These are phyloP conservation scores for Amphiprion ocellaris DNA, from an alignment of 2,113 vertebrate species.

Conservation along the genomic window DNA sequence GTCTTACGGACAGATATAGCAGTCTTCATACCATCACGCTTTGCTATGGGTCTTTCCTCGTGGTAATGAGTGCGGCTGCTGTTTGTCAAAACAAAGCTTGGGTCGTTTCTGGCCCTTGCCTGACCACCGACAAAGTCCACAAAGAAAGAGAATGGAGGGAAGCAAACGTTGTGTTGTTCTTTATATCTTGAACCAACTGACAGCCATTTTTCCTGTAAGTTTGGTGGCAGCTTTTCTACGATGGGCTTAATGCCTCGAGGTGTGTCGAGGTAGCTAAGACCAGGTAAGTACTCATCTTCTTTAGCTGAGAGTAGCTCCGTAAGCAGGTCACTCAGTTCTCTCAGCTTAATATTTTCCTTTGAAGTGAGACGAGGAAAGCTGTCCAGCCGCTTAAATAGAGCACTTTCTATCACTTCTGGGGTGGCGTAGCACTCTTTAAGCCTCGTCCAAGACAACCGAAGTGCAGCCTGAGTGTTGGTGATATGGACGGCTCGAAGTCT, in stretches of 20 bases:
- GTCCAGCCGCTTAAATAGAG: too few relatives aligned
- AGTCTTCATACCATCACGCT: not conserved
- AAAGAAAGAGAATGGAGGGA: constrained; percentile 15
- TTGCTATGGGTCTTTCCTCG: not conserved
- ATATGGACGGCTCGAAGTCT: constrained; percentile 33
- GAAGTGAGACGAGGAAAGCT: too few relatives aligned
- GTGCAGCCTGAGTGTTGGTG: constrained; percentile 19
- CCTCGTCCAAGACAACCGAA: constrained; percentile 5
- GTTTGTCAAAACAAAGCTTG: constrained; percentile 6
- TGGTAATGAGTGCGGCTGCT: not conserved
- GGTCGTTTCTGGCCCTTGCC: constrained; percentile 39
- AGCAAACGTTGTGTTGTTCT: not conserved
- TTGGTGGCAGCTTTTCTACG: not conserved
- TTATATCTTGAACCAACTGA: constrained; percentile 4
- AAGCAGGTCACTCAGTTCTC: too few relatives aligned
- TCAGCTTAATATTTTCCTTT: too few relatives aligned
- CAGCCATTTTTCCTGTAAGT: constrained; percentile 17
- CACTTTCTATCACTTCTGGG: too few relatives aligned
- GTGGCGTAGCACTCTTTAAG: constrained; percentile 32
- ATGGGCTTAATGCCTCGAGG: constrained; percentile 5
- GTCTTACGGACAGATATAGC: constrained; percentile 42
- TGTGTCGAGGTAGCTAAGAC: constrained; percentile 34
- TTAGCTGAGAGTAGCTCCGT: constrained; percentile 30
- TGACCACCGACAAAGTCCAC: not conserved
- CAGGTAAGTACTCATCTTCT: constrained; percentile 31